phyloP scores from a whole-genome alignment of 2,888 invertebrate species.

The Anthoptus insignis region DNA sequence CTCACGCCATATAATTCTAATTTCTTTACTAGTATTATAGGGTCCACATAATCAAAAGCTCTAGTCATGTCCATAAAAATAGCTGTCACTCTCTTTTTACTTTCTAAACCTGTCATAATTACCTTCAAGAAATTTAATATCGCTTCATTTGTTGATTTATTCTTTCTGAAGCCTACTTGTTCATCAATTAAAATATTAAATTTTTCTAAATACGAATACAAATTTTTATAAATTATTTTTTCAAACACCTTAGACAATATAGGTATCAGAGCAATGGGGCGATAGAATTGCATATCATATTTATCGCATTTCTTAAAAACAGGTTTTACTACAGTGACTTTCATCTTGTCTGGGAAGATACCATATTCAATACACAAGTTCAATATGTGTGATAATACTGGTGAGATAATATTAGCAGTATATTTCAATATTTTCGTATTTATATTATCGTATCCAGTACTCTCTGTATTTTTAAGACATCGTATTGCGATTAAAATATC shows the following conservation, averaged over 20 bases:
- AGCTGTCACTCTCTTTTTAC: constrained; percentile 1
- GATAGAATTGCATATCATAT: constrained; percentile 17
- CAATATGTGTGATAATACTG: constrained; percentile 1
- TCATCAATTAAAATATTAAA: constrained; percentile 1
- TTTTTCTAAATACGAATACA: constrained; percentile 6
- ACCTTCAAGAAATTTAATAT: neutral
- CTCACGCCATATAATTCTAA: constrained; percentile 11
- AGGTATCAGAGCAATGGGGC: constrained; percentile 23
- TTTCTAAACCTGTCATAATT: constrained; percentile 4
- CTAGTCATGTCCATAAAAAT: constrained; percentile 12
- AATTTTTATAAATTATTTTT: neutral
- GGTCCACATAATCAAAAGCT: constrained; percentile 13
- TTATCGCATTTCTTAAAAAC: constrained; percentile 18
- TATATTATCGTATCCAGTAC: constrained; percentile 3
- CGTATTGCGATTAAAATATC: neutral
- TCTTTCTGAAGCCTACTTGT: constrained; percentile 1
- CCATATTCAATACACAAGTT: constrained; percentile 8
- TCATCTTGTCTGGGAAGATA: constrained; percentile 14
- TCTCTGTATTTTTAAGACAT: neutral
- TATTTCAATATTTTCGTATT: constrained; percentile 3
- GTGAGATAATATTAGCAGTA: constrained; percentile 1
- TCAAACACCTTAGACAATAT: constrained; percentile 20
- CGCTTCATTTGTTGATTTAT: constrained; percentile 5
- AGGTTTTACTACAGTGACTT: constrained; percentile 19
- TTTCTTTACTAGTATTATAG: neutral